phyloP scores from a whole-genome alignment of 1,140 invertebrate species.

The Mylabris phalerata region DNA sequence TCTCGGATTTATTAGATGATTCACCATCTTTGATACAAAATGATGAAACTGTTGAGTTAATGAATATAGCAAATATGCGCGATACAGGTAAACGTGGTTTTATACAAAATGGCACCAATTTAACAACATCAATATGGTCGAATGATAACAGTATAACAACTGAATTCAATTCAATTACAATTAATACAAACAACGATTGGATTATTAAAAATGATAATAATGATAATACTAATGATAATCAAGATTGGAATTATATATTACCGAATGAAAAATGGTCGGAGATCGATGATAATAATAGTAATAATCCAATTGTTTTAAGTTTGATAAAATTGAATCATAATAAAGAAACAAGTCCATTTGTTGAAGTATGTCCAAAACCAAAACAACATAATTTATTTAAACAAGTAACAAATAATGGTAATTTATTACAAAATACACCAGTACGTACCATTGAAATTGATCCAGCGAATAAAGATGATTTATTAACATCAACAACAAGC shows the following conservation, averaged over 20 bases:
- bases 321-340: slow-evolving; percentile 49
- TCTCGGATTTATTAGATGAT: slow-evolving; percentile 49
- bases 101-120: slow-evolving; percentile 42
- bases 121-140: slow-evolving; percentile 44
- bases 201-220: slow-evolving; percentile 6
- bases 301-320: slow-evolving; percentile 24
- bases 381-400: slow-evolving; percentile 17
- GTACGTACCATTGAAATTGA: slow-evolving; percentile 16
- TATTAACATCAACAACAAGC: slow-evolving; percentile 62
- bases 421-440: background rate
- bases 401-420: background rate
- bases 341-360: slow-evolving; percentile 50
- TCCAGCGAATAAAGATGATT: slow-evolving; percentile 49
- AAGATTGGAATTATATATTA: slow-evolving; percentile 11
- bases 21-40: slow-evolving; percentile 44
- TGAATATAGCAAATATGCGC: slow-evolving; percentile 31
- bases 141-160: slow-evolving; percentile 13
- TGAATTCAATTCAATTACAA: slow-evolving; percentile 23
- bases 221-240: background rate
- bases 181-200: slow-evolving; percentile 20
- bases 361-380: slow-evolving; percentile 47
- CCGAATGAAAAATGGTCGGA: slow-evolving; percentile 22
- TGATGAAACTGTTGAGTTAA: slow-evolving; percentile 28
- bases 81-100: slow-evolving; percentile 28
- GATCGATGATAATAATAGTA: slow-evolving; percentile 16